phyloP scores from a whole-genome alignment of 1,140 invertebrate genomes.

The Drosophila guanche region DNA sequence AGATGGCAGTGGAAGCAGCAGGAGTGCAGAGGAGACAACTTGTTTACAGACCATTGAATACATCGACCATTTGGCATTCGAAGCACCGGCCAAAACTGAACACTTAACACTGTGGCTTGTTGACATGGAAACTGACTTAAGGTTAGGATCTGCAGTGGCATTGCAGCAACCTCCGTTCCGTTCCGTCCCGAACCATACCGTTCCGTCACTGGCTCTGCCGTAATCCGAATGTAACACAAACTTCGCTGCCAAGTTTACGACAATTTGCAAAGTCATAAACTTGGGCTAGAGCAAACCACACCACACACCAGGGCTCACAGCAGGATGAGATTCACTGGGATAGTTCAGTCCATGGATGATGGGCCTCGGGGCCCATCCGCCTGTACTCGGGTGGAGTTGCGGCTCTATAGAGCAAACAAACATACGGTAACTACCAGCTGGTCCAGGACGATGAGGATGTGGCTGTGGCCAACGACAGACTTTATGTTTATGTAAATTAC shows the following conservation, averaged over 20 bases:
- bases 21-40: slow-evolving; percentile 16
- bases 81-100: slow-evolving; percentile 29
- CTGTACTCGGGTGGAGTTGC: slow-evolving; percentile 15
- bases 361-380: too few relatives aligned
- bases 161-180: too few relatives aligned
- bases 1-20: background rate
- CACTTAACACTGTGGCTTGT: slow-evolving; percentile 54
- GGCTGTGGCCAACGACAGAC: slow-evolving; percentile 64
- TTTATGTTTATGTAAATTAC: slow-evolving; percentile 79
- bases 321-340: background rate
- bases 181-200: too few relatives aligned
- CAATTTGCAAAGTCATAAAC: slow-evolving; percentile 66
- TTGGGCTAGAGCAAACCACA: slow-evolving; percentile 29
- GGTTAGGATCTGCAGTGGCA: slow-evolving; percentile 22
- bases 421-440: slow-evolving; percentile 38
- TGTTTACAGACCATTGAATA: slow-evolving; percentile 67
- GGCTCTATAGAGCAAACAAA: slow-evolving; percentile 36
- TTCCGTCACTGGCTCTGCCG: slow-evolving; percentile 26
- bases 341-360: background rate
- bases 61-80: slow-evolving; percentile 28
- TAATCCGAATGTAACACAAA: slow-evolving; percentile 60
- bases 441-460: slow-evolving; percentile 11
- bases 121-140: slow-evolving; percentile 73
- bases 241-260: slow-evolving; percentile 66
- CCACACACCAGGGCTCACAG: slow-evolving; percentile 8